Evolutionary conservation across 2,113 vertebrate species (phyloP), one percentile per base, ranked within the genome.

Genomic region (Cepphus grylle): DNA sequence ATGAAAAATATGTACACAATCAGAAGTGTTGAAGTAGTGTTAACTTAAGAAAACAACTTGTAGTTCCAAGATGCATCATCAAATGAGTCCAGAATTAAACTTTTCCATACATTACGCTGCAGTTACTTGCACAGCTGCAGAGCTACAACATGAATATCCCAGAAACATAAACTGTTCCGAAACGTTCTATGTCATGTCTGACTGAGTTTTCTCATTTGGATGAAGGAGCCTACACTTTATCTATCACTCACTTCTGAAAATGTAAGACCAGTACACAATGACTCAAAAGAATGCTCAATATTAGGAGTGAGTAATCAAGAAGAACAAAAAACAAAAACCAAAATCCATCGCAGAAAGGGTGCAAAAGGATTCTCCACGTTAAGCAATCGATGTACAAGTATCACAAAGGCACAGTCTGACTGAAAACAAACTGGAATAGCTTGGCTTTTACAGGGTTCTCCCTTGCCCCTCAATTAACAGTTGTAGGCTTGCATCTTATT

Each of bases 201-300:
- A 52, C 10, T 13, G 18, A 27, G 5, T 20, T 45, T 6, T 20
- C 22, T 65, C 5, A 20, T 36, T 17, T 49, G 12, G 20, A 70
- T 23, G 43, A 30, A 58, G 7, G 2, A 79, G 45, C 3, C n/a
- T 26, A 67, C 13, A 34, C 3, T 32, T 36, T 8, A 62, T 19
- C 59, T 40, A 40, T 40, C 40, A 40, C 40, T 40, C 40, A 40
- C 15, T 71, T 55, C 11, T 0, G 1, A n/a, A 83, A 74, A 58
- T 11, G 32, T 5, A 2, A 86, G 7, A 73, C 8, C 10, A 80
- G 5, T 25, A 61, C 1, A 29, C 0, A 0, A 32, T 1, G 7
- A 83, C 15, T 42, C 49, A n/a, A 65, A 81, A 16, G 3, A 89
- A 29, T 3, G 6, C 7, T 74, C 15, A 53, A 0, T 22, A 77